These are phyloP conservation scores for Spizaetus ornatus DNA, from an alignment of 2,113 vertebrate genomes.

Conservation along the genomic window DNA sequence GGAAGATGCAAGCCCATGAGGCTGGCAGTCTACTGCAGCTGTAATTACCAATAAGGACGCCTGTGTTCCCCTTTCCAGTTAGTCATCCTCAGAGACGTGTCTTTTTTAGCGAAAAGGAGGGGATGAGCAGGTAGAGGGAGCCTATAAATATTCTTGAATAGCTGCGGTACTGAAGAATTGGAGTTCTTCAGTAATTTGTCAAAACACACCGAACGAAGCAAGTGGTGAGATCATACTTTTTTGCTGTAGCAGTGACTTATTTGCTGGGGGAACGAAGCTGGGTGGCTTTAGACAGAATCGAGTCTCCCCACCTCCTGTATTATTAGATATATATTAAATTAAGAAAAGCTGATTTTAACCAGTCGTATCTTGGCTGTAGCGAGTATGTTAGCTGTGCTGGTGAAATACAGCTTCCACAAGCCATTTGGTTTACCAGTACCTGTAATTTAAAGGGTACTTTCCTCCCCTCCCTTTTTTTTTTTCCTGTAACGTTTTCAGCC, in stretches of 20 bases:
- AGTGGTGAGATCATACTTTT: neutral
- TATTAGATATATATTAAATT: neutral
- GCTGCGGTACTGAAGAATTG: neutral
- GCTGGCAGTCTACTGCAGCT: neutral
- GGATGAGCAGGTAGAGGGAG: neutral
- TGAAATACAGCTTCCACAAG: neutral
- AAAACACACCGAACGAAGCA: neutral
- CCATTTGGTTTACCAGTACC: neutral
- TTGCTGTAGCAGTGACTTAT: neutral
- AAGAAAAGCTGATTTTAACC: neutral
- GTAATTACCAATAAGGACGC: neutral
- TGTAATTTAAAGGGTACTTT: neutral
- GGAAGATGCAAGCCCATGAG: neutral
- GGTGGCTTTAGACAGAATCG: neutral
- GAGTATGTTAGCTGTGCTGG: neutral
- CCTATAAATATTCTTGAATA: slow-evolving; percentile 29
- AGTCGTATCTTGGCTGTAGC: neutral
- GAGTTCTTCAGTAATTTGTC: slow-evolving; percentile 16
- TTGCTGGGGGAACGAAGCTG: neutral
- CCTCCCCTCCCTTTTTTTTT: neutral
- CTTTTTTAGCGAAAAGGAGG: neutral
- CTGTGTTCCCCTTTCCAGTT: neutral
- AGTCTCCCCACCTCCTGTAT: neutral
- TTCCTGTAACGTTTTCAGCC: neutral
- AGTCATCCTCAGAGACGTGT: neutral